Percentiles rank a stretch among this genome's conserved stretches.
phyloP scores from a whole-genome alignment of 2,888 invertebrate genomes.

The Cheilosia scutellata region DNA sequence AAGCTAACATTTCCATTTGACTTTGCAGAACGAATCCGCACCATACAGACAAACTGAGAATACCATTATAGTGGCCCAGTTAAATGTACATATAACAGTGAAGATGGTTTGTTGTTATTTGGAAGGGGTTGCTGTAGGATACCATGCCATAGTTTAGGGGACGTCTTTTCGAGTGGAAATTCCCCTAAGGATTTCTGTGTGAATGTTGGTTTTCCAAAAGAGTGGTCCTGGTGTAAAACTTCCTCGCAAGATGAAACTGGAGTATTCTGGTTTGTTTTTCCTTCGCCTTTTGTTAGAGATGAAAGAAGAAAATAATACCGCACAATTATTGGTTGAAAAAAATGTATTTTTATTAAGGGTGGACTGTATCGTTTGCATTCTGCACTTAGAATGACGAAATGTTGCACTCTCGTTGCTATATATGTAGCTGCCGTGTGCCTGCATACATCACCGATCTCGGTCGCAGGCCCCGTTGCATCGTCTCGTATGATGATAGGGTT shows the following conservation, averaged over 20 bases:
- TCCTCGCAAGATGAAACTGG: slow-evolving; percentile 33
- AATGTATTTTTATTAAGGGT: too few relatives aligned
- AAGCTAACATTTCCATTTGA: slow-evolving; percentile 65
- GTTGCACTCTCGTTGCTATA: too few relatives aligned
- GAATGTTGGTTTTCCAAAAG: slow-evolving; percentile 69
- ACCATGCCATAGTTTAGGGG: background rate
- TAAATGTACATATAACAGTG: background rate
- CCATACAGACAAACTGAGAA: background rate
- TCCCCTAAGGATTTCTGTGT: slow-evolving; percentile 58
- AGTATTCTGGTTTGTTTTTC: slow-evolving; percentile 5
- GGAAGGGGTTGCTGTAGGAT: slow-evolving; percentile 15
- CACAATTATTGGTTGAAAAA: too few relatives aligned
- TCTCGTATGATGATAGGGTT: too few relatives aligned
- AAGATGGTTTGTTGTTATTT: slow-evolving; percentile 14
- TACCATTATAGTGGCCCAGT: background rate
- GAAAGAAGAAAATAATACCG: too few relatives aligned
- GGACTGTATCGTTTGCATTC: too few relatives aligned
- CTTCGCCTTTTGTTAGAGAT: background rate
- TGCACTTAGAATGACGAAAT: too few relatives aligned
- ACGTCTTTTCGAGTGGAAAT: slow-evolving; percentile 39
- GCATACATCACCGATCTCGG: too few relatives aligned
- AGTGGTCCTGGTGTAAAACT: slow-evolving; percentile 60
- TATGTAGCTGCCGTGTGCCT: too few relatives aligned
- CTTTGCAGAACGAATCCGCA: slow-evolving; percentile 33
- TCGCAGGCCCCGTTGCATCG: too few relatives aligned